A percentile compares a stretch with the other conserved stretches of the same genome.
These are phyloP conservation scores for Drosophila prolongata DNA, from an alignment of 2,888 invertebrate genomes.

Conservation along the genomic window DNA sequence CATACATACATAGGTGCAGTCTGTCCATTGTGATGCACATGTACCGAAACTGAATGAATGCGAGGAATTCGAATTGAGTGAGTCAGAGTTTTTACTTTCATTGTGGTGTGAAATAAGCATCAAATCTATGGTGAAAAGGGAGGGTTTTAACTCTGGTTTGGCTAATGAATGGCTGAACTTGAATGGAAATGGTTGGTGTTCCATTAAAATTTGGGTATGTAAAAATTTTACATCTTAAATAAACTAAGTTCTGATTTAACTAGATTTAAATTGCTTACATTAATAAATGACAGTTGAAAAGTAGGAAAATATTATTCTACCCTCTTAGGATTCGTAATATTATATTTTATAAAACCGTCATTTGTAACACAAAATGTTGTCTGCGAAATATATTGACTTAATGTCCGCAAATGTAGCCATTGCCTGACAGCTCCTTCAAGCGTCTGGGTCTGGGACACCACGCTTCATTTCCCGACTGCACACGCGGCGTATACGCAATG, in stretches of 20 bases:
- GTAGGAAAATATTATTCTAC: no score
- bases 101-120: slow-evolving; percentile 10
- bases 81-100: slow-evolving; percentile 54
- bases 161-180: slow-evolving; percentile 15
- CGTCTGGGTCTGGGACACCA: slow-evolving; percentile 39
- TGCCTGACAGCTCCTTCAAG: slow-evolving; percentile 24
- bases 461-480: slow-evolving; percentile 37
- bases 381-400: not conserved
- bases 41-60: slow-evolving; percentile 29
- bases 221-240: no score
- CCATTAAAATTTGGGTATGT: no score
- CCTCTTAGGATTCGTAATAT: no score
- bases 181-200: not conserved
- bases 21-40: slow-evolving; percentile 35
- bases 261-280: no score
- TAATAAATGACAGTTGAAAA: no score
- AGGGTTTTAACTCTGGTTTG: not conserved
- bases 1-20: slow-evolving; percentile 54
- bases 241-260: no score
- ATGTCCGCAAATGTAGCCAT: slow-evolving; percentile 8
- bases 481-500: slow-evolving; percentile 53
- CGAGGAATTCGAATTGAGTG: slow-evolving; percentile 34
- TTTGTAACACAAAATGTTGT: no score
- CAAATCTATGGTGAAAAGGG: not conserved
- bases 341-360: no score